phyloP scores from a whole-genome alignment of 2,113 vertebrate genomes.

The Columbina picui region DNA sequence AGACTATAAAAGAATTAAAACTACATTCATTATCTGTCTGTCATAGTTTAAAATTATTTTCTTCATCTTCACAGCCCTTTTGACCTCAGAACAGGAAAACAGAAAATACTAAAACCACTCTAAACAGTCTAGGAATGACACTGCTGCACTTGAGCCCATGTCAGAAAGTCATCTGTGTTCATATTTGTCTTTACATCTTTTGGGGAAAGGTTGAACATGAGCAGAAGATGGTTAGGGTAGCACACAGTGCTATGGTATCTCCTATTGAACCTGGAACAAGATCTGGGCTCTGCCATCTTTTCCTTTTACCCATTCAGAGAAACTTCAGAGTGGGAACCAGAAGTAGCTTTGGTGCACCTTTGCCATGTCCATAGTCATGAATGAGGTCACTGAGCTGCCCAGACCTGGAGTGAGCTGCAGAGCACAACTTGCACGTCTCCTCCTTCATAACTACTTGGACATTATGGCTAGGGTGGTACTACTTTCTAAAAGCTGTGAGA shows the following conservation, averaged over 20 bases:
- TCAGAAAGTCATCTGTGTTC: not conserved
- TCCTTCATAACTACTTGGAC: not conserved
- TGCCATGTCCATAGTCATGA: not conserved
- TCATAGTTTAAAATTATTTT: not conserved
- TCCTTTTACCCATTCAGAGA: accelerated
- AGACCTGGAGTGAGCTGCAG: not conserved
- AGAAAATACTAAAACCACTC: not conserved
- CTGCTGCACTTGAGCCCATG: not conserved
- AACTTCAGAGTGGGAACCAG: not conserved
- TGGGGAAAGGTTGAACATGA: not conserved
- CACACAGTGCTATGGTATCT: not conserved
- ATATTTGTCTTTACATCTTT: not conserved
- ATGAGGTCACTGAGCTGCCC: not conserved
- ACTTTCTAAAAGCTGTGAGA: not conserved
- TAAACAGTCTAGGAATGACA: not conserved
- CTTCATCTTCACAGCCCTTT: not conserved
- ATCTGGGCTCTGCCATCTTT: not conserved
- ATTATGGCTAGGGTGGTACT: not conserved
- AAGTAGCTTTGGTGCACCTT: not conserved
- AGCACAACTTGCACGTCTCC: accelerated
- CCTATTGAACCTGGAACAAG: not conserved
- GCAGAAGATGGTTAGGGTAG: not conserved
- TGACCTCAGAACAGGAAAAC: not conserved
- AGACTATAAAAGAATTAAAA: not conserved
- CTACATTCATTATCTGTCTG: not conserved